These are phyloP conservation scores for Naja naja DNA, from an alignment of 2,113 vertebrate species.

Conservation along the genomic window DNA sequence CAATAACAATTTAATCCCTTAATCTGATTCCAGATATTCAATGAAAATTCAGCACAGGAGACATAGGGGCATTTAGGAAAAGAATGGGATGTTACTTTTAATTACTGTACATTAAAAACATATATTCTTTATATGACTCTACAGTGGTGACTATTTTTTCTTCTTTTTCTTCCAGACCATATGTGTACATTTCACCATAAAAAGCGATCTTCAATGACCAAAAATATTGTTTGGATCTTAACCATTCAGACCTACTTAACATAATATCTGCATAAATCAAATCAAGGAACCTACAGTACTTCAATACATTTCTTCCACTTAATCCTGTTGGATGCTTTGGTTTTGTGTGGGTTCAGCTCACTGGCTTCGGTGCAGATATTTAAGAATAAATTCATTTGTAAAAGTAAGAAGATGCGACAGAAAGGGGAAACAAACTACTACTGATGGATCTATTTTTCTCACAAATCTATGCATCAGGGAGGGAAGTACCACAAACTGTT, in stretches of 20 bases:
- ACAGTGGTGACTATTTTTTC: constrained; percentile 29
- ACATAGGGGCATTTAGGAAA: not conserved
- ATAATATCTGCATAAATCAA: constrained; percentile 15
- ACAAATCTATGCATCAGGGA: constrained; percentile 44
- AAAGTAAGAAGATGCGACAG: constrained; percentile 45
- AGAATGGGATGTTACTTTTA: not conserved
- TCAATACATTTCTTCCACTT: not conserved
- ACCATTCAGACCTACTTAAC: not conserved
- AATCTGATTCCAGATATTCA: not conserved
- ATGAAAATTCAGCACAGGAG: not conserved
- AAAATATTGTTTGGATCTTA: not conserved
- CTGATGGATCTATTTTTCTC: constrained; percentile 26
- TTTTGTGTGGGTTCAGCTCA: constrained; percentile 13
- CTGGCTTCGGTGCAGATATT: constrained; percentile 29
- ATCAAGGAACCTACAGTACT: not conserved
- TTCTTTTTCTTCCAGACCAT: constrained; percentile 60
- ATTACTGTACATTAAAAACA: not conserved
- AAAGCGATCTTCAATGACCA: not conserved
- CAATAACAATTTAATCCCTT: not conserved
- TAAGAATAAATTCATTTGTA: constrained; percentile 26
- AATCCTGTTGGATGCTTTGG: constrained; percentile 17
- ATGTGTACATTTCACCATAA: not conserved
- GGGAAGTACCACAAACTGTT: constrained; percentile 21
- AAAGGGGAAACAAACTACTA: constrained; percentile 33
- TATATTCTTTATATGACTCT: not conserved